phyloP scores from a whole-genome alignment of 2,888 invertebrate species.

The Sycophila texana region DNA sequence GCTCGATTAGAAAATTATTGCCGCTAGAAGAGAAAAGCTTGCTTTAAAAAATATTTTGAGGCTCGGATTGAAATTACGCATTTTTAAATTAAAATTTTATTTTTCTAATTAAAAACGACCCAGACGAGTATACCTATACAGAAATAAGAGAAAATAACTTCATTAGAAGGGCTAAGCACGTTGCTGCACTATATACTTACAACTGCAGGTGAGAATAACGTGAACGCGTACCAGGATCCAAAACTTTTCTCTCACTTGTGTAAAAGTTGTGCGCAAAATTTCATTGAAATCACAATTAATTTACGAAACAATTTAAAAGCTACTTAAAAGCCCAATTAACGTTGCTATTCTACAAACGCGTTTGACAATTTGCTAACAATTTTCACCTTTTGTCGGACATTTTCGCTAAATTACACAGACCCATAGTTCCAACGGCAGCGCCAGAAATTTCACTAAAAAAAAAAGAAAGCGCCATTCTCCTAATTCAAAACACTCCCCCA shows the following conservation, averaged over 20 bases:
- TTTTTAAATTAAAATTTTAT: background rate
- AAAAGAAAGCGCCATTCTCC: background rate
- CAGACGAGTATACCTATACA: background rate
- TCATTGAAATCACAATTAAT: background rate
- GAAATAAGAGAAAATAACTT: slow-evolving; percentile 9
- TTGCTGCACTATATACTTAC: slow-evolving; percentile 16
- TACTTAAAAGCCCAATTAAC: background rate
- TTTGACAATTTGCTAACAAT: background rate
- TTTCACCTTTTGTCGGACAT: background rate
- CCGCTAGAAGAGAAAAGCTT: background rate
- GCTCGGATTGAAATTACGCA: no score
- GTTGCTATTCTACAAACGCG: background rate
- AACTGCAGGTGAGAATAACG: background rate
- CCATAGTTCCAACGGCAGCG: background rate
- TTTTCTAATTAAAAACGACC: slow-evolving; percentile 20
- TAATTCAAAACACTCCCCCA: slow-evolving; percentile 17
- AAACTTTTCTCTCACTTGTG: slow-evolving; percentile 1
- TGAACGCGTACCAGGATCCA: background rate
- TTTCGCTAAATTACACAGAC: no score
- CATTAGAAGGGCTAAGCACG: slow-evolving; percentile 7
- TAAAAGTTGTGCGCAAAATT: slow-evolving; percentile 4
- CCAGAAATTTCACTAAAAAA: background rate
- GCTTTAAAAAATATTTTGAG: background rate
- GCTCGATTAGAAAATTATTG: background rate
- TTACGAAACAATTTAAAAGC: background rate